Conservation (phyloP, 2,888 invertebrate species). For the Arctia plantaginis region DNA sequence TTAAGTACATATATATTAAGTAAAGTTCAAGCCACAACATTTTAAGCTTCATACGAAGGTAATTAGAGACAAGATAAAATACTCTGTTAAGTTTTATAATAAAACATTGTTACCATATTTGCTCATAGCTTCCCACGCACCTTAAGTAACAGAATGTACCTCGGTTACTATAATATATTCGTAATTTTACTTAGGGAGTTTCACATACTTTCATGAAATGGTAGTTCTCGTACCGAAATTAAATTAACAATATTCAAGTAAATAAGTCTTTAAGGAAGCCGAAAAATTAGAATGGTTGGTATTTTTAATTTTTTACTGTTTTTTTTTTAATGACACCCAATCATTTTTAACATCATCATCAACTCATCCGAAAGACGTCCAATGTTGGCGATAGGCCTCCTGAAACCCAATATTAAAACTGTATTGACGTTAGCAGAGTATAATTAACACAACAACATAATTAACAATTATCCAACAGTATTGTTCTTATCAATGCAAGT, state of each 20-base stretch:
- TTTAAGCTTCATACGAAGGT: not conserved
- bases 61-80: slow-evolving; percentile 1
- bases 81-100: not conserved
- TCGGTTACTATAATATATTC: not conserved
- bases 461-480: too few species aligned
- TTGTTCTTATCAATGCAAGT: too few species aligned
- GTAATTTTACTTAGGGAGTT: not conserved
- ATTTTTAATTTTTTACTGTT: not conserved
- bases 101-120: slow-evolving; percentile 1
- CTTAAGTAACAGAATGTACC: not conserved
- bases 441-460: too few species aligned
- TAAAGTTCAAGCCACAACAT: not conserved
- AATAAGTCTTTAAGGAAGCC: not conserved
- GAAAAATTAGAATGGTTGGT: not conserved
- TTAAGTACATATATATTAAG: not conserved
- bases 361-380: too few species aligned
- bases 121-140: not conserved
- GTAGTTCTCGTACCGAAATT: not conserved
- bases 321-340: too few species aligned
- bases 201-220: not conserved
- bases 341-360: too few species aligned
- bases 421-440: too few species aligned
- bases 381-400: too few species aligned
- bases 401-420: not conserved
- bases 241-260: not conserved